phyloP scores from a whole-genome alignment of 2,113 vertebrate species.

The Anolis carolinensis region DNA sequence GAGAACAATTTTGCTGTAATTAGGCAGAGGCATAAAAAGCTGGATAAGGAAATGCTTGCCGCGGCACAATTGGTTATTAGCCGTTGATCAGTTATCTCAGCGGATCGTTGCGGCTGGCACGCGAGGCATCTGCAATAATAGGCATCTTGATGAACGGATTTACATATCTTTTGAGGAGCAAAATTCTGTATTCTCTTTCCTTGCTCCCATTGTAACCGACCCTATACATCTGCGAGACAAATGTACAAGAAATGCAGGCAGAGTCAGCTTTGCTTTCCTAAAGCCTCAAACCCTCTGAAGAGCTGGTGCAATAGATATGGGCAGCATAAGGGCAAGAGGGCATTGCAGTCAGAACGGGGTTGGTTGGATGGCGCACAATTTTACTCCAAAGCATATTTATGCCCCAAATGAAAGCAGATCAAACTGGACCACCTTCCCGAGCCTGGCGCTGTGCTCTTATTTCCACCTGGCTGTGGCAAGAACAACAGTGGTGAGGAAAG shows the following conservation, averaged over 20 bases:
- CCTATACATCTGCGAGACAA: conserved; percentile 76
- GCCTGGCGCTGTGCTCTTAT: background rate
- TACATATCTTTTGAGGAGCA: conserved; percentile 82
- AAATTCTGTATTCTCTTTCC: conserved; percentile 76
- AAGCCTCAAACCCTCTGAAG: conserved; percentile 20
- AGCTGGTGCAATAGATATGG: background rate
- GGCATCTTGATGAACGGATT: conserved; percentile 84
- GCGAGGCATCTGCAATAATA: conserved; percentile 74
- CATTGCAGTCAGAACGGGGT: too few relatives aligned
- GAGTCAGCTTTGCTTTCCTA: conserved; percentile 46
- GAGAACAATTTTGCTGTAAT: conserved; percentile 79
- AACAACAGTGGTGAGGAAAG: background rate
- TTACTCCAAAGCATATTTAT: too few relatives aligned
- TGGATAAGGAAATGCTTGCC: conserved; percentile 75
- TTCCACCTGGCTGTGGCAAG: background rate
- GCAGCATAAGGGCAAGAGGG: background rate
- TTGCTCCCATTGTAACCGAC: conserved; percentile 74
- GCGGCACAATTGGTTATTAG: conserved; percentile 81
- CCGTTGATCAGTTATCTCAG: conserved; percentile 81
- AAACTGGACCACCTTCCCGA: too few relatives aligned
- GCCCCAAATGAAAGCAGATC: background rate
- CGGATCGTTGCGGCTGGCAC: conserved; percentile 72
- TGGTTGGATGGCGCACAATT: rapidly evolving
- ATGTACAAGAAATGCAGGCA: conserved; percentile 67
- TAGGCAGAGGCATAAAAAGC: conserved; percentile 65